A percentile compares a stretch with the other conserved stretches of the same genome.
Evolutionary conservation across 1,140 invertebrate species (phyloP).

Genomic region (Polyergus mexicanus): DNA sequence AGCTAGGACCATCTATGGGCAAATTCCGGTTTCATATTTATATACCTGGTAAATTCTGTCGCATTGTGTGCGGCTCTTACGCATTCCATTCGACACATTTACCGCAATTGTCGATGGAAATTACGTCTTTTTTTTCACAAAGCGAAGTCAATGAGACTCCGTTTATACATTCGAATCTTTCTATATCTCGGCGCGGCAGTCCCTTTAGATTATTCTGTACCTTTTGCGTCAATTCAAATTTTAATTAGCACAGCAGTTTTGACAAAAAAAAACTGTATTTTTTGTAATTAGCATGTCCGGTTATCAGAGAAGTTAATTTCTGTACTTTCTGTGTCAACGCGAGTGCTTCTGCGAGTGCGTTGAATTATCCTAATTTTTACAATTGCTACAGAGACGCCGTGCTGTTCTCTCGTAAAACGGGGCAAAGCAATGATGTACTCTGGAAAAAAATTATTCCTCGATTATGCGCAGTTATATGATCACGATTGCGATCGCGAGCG

Average conservation of each 20-base stretch:
- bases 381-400: background rate
- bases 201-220: background rate
- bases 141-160: background rate
- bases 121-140: constrained; percentile 3
- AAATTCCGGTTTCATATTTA: too few relatives aligned
- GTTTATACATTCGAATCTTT: background rate
- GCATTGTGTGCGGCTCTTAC: constrained; percentile 23
- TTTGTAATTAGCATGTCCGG: constrained; percentile 28
- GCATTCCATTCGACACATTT: background rate
- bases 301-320: constrained; percentile 16
- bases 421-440: background rate
- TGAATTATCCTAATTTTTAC: constrained; percentile 38
- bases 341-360: background rate
- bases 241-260: constrained; percentile 12
- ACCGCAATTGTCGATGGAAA: constrained; percentile 14
- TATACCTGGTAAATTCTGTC: constrained; percentile 61
- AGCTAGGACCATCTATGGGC: too few relatives aligned
- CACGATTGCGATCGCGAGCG: background rate
- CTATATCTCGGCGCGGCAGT: background rate
- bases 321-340: background rate
- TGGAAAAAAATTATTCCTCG: background rate
- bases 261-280: background rate
- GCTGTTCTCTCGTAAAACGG: constrained; percentile 24
- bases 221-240: constrained; percentile 2
- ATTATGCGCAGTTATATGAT: background rate